Evolutionary conservation across 2,888 invertebrate species (phyloP), one percentile per base, ranked within the genome.

Genomic region (Homarus gammarus): DNA sequence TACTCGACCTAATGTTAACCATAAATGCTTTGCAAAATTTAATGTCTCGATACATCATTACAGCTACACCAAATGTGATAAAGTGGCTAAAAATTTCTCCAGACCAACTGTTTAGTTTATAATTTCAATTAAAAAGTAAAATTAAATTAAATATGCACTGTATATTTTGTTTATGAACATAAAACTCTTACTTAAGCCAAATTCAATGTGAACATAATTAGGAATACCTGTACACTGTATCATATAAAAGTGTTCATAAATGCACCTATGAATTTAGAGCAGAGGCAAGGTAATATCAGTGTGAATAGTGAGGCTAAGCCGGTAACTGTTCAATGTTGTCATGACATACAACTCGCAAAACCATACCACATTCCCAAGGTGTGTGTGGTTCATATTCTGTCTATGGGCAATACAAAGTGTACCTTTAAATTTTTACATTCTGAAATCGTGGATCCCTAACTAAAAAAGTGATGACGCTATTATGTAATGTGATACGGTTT

Each of bases 91-190:
- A 12, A 56, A 22, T 56, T 56, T 56, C 12, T 56, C 22, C 56
- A 15, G 22, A 56, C 5, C 15, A n/a, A 64, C 5, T 64, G 64
- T 64, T 64, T 12, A 44, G 44, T 44, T 12, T 27, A 8, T n/a
- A 6, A 64, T 64, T 22, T 56, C 56, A n/a, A 64, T 64, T 64
- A 64, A 64, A 3, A 64, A 64, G 27, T 64, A 22, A 18, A 64
- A 64, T 64, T 10, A 64, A 64, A 64, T 64, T 56, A 18, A 64
- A 64, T 64, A 27, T 64, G 64, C 64, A 64, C 1, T 64, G n/a
- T n/a, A 27, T 64, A 27, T 27, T 64, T 1, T n/a, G 64, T 64
- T 27, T 22, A 64, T 64, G 5, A 64, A 27, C 64, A 64, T 64
- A 64, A n/a, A 64, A 64, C 64, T 64, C 64, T 0, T 15, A 64